These are phyloP conservation scores for Thripadectes ignobilis DNA, from an alignment of 2,797 vertebrate genomes.

Conservation along the genomic window DNA sequence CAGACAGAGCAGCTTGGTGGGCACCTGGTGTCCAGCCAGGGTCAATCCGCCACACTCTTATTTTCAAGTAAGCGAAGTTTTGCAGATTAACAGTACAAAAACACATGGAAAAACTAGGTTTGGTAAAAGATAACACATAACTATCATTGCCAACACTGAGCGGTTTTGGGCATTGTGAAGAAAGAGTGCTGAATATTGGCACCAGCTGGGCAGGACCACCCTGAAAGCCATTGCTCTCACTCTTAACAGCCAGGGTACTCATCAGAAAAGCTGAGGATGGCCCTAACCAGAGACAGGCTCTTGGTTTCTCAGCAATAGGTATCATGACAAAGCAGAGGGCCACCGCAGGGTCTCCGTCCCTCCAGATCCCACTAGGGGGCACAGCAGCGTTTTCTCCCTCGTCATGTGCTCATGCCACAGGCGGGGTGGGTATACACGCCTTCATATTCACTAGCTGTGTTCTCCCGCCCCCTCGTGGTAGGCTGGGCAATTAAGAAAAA, in stretches of 20 bases:
- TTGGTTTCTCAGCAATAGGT: not conserved
- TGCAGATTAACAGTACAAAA: not conserved
- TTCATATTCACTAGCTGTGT: accelerated
- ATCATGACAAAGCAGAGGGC: no score
- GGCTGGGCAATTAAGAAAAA: accelerated
- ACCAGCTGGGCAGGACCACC: accelerated
- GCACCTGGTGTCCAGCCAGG: not conserved
- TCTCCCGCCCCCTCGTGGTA: accelerated
- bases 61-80: not conserved
- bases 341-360: accelerated
- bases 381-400: accelerated
- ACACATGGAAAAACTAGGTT: accelerated
- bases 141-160: not conserved
- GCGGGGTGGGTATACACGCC: no score
- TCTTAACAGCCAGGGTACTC: not conserved
- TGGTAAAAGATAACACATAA: not conserved
- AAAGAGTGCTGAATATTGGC: accelerated
- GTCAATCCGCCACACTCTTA: not conserved
- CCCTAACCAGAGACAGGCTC: not conserved
- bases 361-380: not conserved
- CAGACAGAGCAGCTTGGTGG: not conserved
- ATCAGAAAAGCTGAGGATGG: not conserved
- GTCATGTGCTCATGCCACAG: accelerated
- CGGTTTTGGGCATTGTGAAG: not conserved
- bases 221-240: accelerated